Evolutionary conservation across 2,797 vertebrate genomes (phyloP), one percentile per base, ranked within the genome.

Genomic region (Poeciliopsis infans): DNA sequence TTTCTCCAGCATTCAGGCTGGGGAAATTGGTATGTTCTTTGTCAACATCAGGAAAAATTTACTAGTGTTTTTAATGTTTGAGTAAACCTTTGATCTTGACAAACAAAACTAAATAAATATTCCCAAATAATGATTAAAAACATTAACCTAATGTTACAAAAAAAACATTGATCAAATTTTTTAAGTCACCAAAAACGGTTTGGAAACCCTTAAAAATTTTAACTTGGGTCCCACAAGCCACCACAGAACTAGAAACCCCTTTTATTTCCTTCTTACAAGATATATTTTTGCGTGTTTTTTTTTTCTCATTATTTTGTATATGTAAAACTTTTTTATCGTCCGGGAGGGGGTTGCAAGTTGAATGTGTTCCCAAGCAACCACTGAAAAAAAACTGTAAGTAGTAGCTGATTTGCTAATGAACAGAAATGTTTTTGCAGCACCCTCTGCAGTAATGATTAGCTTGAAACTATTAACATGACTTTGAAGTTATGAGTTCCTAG

Each of bases 31-130:
- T 39, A 25, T 47, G 1, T 28, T 59, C 2, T 46, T 75, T 43
- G 36, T 79, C 41, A 55, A 36, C 47, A 74, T 79, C 20, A 47
- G 77, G 28, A 61, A 73, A 68, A 72, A 31, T 70, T n/a, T 11
- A 64, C 46, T 28, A 3, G 57, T 64, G 23, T 81, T 78, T 80
- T 79, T 77, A 31, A 69, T 81, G 79, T 80, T 78, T 79, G 28
- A 43, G 39, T 23, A 43, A 49, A 68, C 13, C 10, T 28, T 12
- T 28, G 81, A 75, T 39, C 74, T 46, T 64, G 12, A 79, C 41
- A 78, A 72, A 39, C 18, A 70, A 73, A 61, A 64, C 33, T 11
- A 0, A 41, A 53, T 28, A 61, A 79, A 81, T 53, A 77, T 59
- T 33, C 18, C 11, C 39, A 61, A n/a, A 33, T 28, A 20, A 76